Percentiles rank a stretch among this genome's conserved stretches.
Evolutionary conservation across 2,113 vertebrate genomes (phyloP).

Genomic region (Sardina pilchardus): DNA sequence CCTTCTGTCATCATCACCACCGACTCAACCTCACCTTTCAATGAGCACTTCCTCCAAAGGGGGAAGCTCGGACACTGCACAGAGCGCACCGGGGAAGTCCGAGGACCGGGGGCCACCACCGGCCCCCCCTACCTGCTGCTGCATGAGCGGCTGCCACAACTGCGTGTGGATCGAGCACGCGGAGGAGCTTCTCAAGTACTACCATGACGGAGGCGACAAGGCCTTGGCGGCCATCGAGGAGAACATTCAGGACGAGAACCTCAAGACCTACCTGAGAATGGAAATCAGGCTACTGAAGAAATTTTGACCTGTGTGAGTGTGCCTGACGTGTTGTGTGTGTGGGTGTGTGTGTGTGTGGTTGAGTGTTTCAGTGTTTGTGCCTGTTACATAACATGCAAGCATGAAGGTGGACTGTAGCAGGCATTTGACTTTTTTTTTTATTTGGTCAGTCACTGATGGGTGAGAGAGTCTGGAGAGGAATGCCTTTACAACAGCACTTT

Average conservation of each 20-base stretch:
- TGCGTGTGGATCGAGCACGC: slow-evolving; percentile 90
- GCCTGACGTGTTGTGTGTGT: neutral
- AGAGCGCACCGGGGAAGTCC: neutral
- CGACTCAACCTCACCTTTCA: rapidly evolving
- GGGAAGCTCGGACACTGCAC: neutral
- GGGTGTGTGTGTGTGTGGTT: neutral
- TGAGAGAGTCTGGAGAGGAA: neutral
- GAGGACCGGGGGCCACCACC: slow-evolving; percentile 47
- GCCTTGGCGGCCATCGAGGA: slow-evolving; percentile 81
- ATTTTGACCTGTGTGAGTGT: slow-evolving; percentile 32
- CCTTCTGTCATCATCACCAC: neutral
- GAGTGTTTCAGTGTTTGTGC: neutral
- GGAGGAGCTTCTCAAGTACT: slow-evolving; percentile 76
- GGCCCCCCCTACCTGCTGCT: slow-evolving; percentile 81
- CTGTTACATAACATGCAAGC: neutral
- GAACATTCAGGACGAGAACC: slow-evolving; percentile 81
- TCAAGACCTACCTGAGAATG: slow-evolving; percentile 86
- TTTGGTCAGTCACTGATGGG: neutral
- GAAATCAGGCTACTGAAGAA: slow-evolving; percentile 82
- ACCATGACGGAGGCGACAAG: slow-evolving; percentile 72
- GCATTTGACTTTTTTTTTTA: neutral
- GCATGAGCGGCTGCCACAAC: slow-evolving; percentile 90
- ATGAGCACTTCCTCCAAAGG: neutral
- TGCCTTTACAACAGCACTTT: neutral
- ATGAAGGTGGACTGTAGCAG: neutral